Evolutionary conservation across 1,140 invertebrate species (phyloP).

Genomic region (Callitettix versicolor): DNA sequence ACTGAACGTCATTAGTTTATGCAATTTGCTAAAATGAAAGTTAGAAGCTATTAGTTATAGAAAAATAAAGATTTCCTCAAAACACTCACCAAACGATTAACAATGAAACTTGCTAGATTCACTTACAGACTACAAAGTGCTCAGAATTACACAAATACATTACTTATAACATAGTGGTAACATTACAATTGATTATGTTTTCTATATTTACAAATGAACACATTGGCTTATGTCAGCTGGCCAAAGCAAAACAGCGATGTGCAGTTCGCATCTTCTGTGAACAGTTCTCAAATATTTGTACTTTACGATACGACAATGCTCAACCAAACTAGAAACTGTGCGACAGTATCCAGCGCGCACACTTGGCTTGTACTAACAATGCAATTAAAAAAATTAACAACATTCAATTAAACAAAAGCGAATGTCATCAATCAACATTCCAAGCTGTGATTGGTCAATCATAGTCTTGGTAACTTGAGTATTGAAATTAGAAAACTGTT

Average conservation of each 20-base stretch:
- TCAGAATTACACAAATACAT: background rate
- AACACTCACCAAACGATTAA: too few species aligned
- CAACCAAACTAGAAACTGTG: too few species aligned
- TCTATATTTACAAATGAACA: constrained; percentile 1
- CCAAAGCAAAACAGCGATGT: constrained; percentile 17
- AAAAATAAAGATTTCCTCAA: constrained; percentile 12
- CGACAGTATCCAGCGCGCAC: background rate
- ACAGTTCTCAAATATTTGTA: constrained; percentile 9
- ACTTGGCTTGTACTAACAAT: constrained; percentile 11
- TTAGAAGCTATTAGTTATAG: constrained; percentile 13
- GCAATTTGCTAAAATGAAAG: constrained; percentile 8
- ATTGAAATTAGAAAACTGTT: constrained; percentile 14
- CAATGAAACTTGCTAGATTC: too few species aligned
- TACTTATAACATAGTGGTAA: constrained; percentile 15
- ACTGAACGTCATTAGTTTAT: constrained; percentile 7
- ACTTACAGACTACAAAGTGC: too few species aligned
- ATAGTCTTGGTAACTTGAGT: constrained; percentile 8
- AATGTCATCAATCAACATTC: too few species aligned
- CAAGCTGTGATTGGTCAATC: constrained; percentile 3
- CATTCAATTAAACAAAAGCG: too few species aligned
- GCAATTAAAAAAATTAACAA: constrained; percentile 8
- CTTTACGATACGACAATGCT: background rate
- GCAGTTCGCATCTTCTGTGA: background rate
- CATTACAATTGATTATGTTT: background rate
- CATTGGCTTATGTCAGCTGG: background rate